Evolutionary conservation across 2,888 invertebrate species (phyloP).

Genomic region (Lithophane ornitopus): DNA sequence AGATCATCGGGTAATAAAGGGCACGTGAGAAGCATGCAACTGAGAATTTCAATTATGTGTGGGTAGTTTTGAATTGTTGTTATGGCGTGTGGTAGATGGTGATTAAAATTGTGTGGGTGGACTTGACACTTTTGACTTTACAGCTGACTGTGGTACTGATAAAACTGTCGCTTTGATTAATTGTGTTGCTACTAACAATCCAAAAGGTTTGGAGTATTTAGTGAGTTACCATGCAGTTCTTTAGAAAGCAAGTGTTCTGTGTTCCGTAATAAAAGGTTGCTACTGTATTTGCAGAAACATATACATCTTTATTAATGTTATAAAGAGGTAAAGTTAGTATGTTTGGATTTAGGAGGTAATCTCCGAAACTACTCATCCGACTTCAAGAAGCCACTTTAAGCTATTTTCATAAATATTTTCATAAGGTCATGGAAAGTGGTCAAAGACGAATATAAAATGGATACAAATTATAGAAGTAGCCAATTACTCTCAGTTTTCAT

Average conservation of each 20-base stretch:
- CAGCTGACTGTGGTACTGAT: not conserved
- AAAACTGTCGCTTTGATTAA: not conserved
- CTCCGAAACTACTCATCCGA: too few relatives aligned
- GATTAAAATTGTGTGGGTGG: not conserved
- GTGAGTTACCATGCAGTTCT: not conserved
- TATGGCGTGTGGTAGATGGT: not conserved
- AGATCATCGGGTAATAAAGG: conserved; percentile 49
- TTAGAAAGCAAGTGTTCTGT: too few relatives aligned
- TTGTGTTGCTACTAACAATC: not conserved
- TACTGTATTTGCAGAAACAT: not conserved
- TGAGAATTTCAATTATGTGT: conserved; percentile 12
- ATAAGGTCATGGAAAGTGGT: not conserved
- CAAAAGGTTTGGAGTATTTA: not conserved
- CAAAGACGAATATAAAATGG: not conserved
- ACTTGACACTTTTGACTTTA: conserved; percentile 15
- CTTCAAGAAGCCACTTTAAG: not conserved
- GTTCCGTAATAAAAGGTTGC: not conserved
- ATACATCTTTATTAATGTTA: not conserved
- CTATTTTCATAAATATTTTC: not conserved
- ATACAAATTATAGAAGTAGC: not conserved
- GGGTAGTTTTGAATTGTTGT: conserved; percentile 9
- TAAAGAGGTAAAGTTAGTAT: not conserved
- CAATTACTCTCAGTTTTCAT: not conserved
- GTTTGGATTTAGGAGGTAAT: not conserved
- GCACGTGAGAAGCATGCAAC: conserved; percentile 52